Evolutionary conservation across 1,140 invertebrate species (phyloP).

Genomic region (Ctenoplectra terminalis): DNA sequence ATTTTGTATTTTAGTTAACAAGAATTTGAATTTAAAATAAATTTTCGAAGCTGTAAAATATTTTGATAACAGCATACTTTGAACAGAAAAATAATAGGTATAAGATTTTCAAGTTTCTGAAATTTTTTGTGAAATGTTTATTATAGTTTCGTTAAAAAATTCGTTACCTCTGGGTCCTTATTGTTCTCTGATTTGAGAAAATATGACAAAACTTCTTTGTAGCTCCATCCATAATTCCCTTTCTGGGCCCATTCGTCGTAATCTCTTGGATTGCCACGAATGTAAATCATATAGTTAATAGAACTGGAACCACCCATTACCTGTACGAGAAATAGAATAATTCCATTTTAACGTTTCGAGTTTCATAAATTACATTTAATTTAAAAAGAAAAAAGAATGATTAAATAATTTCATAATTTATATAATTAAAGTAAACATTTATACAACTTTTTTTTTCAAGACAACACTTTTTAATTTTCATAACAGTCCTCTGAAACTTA

Average conservation of each 20-base stretch:
- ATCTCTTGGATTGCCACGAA: conserved; percentile 86
- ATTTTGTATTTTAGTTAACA: too few species aligned
- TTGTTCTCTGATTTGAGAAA: conserved; percentile 85
- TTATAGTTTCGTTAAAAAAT: not conserved
- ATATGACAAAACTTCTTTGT: conserved; percentile 85
- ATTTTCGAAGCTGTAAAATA: too few species aligned
- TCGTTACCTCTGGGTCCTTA: conserved; percentile 65
- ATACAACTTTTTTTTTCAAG: too few species aligned
- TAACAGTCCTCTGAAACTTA: not conserved
- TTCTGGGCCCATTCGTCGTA: conserved; percentile 87
- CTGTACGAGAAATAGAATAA: conserved; percentile 31
- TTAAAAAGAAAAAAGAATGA: not conserved
- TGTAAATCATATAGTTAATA: conserved; percentile 88
- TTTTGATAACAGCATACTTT: too few species aligned
- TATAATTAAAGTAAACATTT: too few species aligned
- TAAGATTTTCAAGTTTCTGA: too few species aligned
- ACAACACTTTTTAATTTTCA: not conserved
- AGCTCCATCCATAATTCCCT: conserved; percentile 87
- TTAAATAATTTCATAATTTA: too few species aligned
- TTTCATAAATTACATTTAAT: too few species aligned
- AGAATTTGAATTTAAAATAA: too few species aligned
- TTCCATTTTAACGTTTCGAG: not conserved
- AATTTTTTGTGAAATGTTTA: too few species aligned
- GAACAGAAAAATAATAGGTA: too few species aligned
- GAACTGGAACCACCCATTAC: conserved; percentile 85